Conservation (phyloP, 2,797 vertebrate genomes). For the Phalloptychus januarius region DNA sequence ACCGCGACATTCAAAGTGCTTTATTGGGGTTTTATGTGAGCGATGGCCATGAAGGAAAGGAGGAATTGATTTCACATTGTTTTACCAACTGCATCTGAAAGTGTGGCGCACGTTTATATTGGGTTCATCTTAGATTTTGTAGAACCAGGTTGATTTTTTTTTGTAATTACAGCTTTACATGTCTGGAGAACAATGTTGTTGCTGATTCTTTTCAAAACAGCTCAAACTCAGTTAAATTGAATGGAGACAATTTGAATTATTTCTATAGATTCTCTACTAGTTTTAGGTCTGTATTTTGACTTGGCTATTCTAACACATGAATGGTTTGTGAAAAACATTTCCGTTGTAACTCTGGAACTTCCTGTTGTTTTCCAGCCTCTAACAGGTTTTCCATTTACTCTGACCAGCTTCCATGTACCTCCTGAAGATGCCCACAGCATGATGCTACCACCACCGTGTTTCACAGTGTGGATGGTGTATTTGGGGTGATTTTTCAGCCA, state of each 20-base stretch:
- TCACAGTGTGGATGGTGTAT: neutral
- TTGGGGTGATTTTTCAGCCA: no score
- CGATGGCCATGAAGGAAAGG: neutral
- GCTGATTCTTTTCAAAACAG: neutral
- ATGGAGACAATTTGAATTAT: neutral
- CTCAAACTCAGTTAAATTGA: neutral
- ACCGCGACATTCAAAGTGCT: constrained; percentile 7
- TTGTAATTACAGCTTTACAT: neutral
- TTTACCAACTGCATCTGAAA: neutral
- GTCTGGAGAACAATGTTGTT: neutral
- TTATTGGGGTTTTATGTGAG: neutral
- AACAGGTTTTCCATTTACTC: neutral
- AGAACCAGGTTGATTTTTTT: neutral
- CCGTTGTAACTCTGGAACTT: neutral
- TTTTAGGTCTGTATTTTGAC: neutral
- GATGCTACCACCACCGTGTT: neutral
- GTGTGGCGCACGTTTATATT: neutral
- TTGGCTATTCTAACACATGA: neutral
- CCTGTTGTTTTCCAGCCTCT: neutral
- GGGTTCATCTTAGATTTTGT: neutral
- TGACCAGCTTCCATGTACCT: neutral
- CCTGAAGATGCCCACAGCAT: no score
- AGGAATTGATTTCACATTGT: neutral
- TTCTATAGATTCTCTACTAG: neutral
- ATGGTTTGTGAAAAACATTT: neutral